Percentiles rank a stretch among this genome's conserved stretches.
These are phyloP conservation scores for Hydrolagus affinis DNA, from an alignment of 2,113 vertebrate genomes.

Conservation along the genomic window DNA sequence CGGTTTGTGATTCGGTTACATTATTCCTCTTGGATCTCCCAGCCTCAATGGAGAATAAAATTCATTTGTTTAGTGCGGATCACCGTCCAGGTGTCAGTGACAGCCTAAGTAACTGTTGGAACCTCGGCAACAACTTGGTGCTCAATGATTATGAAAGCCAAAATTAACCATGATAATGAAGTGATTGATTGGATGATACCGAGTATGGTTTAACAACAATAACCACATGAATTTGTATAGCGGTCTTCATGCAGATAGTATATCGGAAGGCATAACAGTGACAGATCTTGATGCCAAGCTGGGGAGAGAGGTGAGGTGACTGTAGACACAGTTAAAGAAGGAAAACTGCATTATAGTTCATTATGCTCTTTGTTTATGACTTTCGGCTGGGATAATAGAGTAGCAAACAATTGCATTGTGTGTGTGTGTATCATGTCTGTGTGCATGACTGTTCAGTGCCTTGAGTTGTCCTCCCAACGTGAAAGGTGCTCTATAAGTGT, in stretches of 20 bases:
- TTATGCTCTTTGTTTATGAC: not conserved
- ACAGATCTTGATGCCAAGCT: too few relatives aligned
- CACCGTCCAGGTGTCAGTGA: not conserved
- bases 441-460: too few relatives aligned
- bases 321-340: too few relatives aligned
- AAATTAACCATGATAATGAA: not conserved
- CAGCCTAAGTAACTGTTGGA: not conserved
- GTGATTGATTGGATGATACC: not conserved
- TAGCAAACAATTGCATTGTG: not conserved
- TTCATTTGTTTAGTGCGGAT: not conserved
- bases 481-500: too few relatives aligned
- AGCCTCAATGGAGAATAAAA: not conserved
- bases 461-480: too few relatives aligned
- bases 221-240: too few relatives aligned
- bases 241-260: too few relatives aligned
- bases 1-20: not conserved
- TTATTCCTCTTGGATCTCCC: not conserved
- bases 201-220: not conserved
- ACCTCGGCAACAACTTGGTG: not conserved
- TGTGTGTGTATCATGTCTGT: not conserved
- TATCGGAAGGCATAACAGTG: too few relatives aligned
- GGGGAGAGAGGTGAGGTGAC: too few relatives aligned
- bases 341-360: not conserved
- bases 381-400: not conserved
- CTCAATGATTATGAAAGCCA: not conserved